phyloP scores from a whole-genome alignment of 1,140 invertebrate species.

The Drosophila bifasciata region DNA sequence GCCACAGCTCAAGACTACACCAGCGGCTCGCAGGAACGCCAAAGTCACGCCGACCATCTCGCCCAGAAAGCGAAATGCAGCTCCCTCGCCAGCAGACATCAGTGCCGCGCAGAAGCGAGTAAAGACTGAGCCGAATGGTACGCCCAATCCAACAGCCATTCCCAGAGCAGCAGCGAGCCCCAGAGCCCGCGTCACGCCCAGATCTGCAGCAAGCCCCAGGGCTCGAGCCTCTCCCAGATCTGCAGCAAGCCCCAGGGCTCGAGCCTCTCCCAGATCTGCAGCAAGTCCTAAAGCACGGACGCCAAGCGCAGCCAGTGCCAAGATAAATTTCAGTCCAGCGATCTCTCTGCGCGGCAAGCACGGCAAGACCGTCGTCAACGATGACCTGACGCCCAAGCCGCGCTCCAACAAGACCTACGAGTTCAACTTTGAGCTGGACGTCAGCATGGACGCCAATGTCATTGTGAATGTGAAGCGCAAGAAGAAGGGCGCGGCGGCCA shows the following conservation, averaged over 20 bases:
- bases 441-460: constrained; percentile 83
- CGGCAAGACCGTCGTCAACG: constrained; percentile 77
- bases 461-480: constrained; percentile 83
- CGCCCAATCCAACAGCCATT: constrained; percentile 1
- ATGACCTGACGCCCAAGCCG: constrained; percentile 72
- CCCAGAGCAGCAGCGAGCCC: not conserved
- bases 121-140: constrained; percentile 40
- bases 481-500: constrained; percentile 48
- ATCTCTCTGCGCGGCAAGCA: constrained; percentile 52
- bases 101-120: constrained; percentile 42
- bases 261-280: not conserved
- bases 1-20: not conserved
- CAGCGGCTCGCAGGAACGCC: constrained; percentile 20
- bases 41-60: constrained; percentile 51
- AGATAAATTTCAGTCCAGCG: constrained; percentile 71
- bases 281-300: constrained; percentile 6
- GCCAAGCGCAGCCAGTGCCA: constrained; percentile 39
- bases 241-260: constrained; percentile 1
- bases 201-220: not conserved
- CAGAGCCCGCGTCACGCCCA: not conserved
- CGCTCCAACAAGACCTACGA: constrained; percentile 78
- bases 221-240: not conserved
- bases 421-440: constrained; percentile 82
- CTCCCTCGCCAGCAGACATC: not conserved
- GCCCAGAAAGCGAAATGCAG: constrained; percentile 43